Conservation (phyloP, 2,797 vertebrate genomes). For the Mormyrops attenuatus region DNA sequence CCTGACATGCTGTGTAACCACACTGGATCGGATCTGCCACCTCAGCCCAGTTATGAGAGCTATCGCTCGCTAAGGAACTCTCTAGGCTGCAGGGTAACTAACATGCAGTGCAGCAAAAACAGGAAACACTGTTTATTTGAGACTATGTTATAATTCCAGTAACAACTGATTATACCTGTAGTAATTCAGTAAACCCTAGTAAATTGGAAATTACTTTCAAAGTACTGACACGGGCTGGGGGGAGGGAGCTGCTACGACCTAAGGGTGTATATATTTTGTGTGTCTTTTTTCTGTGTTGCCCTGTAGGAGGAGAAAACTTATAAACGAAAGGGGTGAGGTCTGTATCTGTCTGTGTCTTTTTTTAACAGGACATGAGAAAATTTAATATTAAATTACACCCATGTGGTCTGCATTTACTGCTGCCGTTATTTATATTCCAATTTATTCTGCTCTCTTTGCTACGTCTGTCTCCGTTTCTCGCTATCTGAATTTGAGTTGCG, state of each 20-base stretch:
- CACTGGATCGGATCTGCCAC: not conserved
- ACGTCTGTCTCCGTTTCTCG: not conserved
- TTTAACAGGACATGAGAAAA: not conserved
- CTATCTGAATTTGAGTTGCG: not conserved
- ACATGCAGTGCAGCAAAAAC: not conserved
- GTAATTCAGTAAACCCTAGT: not conserved
- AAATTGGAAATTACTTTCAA: not conserved
- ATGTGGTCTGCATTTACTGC: slow-evolving; percentile 3
- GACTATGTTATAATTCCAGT: not conserved
- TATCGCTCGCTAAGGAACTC: not conserved
- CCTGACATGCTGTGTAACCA: not conserved
- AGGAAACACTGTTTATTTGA: not conserved
- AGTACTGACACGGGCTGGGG: not conserved
- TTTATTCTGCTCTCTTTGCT: not conserved
- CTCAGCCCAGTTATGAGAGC: not conserved
- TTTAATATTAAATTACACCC: not conserved
- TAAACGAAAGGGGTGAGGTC: not conserved
- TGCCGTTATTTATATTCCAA: not conserved
- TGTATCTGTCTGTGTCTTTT: not conserved
- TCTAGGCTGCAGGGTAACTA: not conserved
- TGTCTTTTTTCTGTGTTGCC: not conserved
- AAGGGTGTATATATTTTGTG: not conserved
- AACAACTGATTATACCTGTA: not conserved
- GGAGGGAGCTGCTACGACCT: too few species aligned
- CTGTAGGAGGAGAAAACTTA: not conserved